These are phyloP conservation scores for Hypomesus transpacificus DNA, from an alignment of 2,113 vertebrate species.

Conservation along the genomic window DNA sequence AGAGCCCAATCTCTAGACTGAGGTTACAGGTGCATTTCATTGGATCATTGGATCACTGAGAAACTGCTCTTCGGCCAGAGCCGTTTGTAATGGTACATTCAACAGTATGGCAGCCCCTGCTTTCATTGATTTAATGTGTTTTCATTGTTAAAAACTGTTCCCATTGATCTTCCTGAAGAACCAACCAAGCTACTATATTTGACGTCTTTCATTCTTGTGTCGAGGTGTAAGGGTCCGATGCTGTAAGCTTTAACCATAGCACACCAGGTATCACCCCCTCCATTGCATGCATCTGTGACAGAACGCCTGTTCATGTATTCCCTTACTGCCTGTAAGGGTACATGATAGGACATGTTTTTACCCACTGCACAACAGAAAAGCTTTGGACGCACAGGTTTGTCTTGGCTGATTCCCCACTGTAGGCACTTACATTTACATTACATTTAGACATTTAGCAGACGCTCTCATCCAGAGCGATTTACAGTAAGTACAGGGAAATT, in stretches of 20 bases:
- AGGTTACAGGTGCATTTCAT: background rate
- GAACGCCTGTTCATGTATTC: background rate
- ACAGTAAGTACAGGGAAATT: too few relatives aligned
- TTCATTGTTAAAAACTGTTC: background rate
- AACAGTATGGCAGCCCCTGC: background rate
- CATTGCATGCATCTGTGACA: background rate
- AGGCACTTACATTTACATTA: too few relatives aligned
- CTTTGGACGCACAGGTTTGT: background rate
- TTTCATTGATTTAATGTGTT: background rate
- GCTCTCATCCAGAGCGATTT: too few relatives aligned
- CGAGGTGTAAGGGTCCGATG: too few relatives aligned
- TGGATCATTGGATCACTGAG: too few relatives aligned
- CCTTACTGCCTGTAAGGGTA: background rate
- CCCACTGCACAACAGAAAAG: background rate
- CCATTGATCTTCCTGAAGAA: too few relatives aligned
- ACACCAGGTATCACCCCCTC: background rate
- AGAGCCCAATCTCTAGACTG: constrained; percentile 29
- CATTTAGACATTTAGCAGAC: too few relatives aligned
- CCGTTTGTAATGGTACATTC: background rate
- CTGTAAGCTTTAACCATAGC: background rate
- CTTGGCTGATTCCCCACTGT: background rate
- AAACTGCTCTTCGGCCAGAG: background rate
- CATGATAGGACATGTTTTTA: background rate
- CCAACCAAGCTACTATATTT: too few relatives aligned
- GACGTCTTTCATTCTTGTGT: too few relatives aligned